These are phyloP conservation scores for Papilio dardanus DNA, from an alignment of 1,140 invertebrate species.

Conservation along the genomic window DNA sequence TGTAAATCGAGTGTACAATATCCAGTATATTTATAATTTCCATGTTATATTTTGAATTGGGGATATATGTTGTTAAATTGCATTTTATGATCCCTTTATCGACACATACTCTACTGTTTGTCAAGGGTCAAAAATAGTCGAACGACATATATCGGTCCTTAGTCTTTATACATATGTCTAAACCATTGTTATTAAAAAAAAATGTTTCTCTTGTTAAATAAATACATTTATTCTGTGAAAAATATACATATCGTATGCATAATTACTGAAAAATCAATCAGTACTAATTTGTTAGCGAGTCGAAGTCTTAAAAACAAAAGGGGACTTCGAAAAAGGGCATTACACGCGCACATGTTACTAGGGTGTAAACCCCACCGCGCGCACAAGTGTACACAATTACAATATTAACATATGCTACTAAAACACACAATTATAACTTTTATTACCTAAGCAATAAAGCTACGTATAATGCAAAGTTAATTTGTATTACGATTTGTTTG, in stretches of 20 bases:
- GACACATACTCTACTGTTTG: not conserved
- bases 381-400: slow-evolving; percentile 66
- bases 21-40: no score
- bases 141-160: not conserved
- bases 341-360: slow-evolving; percentile 65
- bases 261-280: slow-evolving; percentile 53
- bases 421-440: slow-evolving; percentile 41
- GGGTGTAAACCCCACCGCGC: slow-evolving; percentile 62
- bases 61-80: not conserved
- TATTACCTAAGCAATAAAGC: slow-evolving; percentile 44
- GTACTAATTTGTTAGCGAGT: slow-evolving; percentile 62
- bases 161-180: no score
- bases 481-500: slow-evolving; percentile 60
- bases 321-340: slow-evolving; percentile 58
- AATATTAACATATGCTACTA: slow-evolving; percentile 28
- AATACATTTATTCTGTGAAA: no score
- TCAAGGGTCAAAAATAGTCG: not conserved
- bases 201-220: not conserved
- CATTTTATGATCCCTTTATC: no score
- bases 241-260: not conserved
- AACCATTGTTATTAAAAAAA: not conserved
- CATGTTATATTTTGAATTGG: no score
- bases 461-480: slow-evolving; percentile 14
- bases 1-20: no score
- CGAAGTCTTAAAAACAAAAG: slow-evolving; percentile 61